Base-by-base conservation (phyloP, 2,797 vertebrate genomes). In the Numenius phaeopus region DNA sequence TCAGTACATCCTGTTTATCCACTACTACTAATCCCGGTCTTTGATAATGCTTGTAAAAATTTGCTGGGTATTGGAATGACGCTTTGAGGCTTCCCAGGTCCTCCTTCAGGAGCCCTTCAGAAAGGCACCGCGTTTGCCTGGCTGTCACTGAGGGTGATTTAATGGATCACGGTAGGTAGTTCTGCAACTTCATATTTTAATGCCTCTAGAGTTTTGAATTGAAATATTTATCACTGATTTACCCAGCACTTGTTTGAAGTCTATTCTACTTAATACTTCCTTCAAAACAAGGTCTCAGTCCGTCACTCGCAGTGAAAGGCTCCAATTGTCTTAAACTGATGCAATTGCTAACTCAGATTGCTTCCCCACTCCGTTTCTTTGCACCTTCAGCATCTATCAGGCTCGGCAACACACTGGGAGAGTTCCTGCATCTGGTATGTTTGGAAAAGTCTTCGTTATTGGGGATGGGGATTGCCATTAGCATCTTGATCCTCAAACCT, bases 81-180 rank as follows among this genome's bases (percentile, higher is more conserved):
- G 52, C 34, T 46, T 23, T 37, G 40, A 81, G 32, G 46, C n/a
- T 73, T 83, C n/a, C 9, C 46, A 81, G 21, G 20, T 64, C 54
- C n/a, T 91, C 40, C 44, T 67, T 55, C 62, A 37, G 76, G 54
- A 69, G 47, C 17, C 39, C n/a, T 84, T 34, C 40, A 54, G 44
- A 39, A 34, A 72, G 39, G 37, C 26, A 29, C 16, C 19, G 5
- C 0, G 0, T 76, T 46, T 55, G 17, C 29, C 44, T 27, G 85
- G 32, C 8, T 67, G 7, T 27, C 21, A 11, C 32, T 67, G 58
- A 65, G 47, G 24, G 37, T 52, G 30, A 52, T 70, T 66, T 64
- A 49, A 71, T 20, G 30, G 24, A 15, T 59, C 67, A 76, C 3
- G 2, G 29, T 19, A 67, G 24, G 34, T 46, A 59, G 44, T 54